These are phyloP conservation scores for Mactromeris polynyma DNA, from an alignment of 2,888 invertebrate species.

Conservation along the genomic window DNA sequence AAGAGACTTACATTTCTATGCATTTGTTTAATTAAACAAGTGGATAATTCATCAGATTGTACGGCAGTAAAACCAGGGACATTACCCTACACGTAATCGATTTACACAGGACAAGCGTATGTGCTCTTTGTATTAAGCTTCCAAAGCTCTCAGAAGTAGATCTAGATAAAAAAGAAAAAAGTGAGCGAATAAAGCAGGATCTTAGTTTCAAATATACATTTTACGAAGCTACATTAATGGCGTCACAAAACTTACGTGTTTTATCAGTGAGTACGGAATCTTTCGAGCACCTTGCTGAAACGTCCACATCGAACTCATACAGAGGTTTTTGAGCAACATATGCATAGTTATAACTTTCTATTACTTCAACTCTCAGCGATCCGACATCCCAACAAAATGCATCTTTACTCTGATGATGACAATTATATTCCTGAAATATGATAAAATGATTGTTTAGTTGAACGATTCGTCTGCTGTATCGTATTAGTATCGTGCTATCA, in stretches of 20 bases:
- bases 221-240: neutral
- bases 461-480: no score
- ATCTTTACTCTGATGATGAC: slow-evolving; percentile 51
- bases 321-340: slow-evolving; percentile 47
- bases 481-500: no score
- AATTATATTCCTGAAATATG: slow-evolving; percentile 59
- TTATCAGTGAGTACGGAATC: slow-evolving; percentile 5
- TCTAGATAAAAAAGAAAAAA: no score
- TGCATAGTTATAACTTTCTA: slow-evolving; percentile 64
- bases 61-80: neutral
- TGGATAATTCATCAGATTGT: neutral
- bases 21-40: neutral
- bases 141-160: no score
- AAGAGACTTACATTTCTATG: neutral
- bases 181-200: no score
- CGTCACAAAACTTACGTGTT: neutral
- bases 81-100: no score
- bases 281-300: slow-evolving; percentile 53
- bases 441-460: neutral
- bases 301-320: slow-evolving; percentile 64
- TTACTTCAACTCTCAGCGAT: slow-evolving; percentile 63
- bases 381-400: slow-evolving; percentile 65
- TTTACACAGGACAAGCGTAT: no score
- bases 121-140: no score
- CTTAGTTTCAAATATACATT: no score